Percentiles rank a stretch among this genome's conserved stretches.
Conservation (phyloP, 2,797 vertebrate species). For the Steatocranus sp. region DNA sequence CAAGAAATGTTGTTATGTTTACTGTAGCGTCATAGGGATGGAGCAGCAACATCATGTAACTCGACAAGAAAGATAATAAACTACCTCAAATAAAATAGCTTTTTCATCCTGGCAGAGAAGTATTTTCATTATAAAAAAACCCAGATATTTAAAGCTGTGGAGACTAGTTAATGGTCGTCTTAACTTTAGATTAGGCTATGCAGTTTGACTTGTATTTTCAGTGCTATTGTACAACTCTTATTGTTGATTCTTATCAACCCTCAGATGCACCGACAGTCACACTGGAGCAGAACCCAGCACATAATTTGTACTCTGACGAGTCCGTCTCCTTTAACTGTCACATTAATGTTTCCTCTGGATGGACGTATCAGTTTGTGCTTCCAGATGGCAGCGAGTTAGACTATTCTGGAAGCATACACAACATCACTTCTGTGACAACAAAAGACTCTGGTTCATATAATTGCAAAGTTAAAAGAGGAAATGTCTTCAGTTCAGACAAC, state of each 20-base stretch:
- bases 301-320: slow-evolving; percentile 36
- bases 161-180: not conserved
- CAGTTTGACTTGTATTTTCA: not conserved
- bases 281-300: slow-evolving; percentile 8
- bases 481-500: accelerated
- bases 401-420: not conserved
- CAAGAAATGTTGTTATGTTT: not conserved
- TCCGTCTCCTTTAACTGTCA: slow-evolving; percentile 45
- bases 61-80: not conserved
- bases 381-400: too few species aligned
- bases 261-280: slow-evolving; percentile 24
- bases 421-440: not conserved
- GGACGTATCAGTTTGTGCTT: slow-evolving; percentile 23
- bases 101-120: not conserved
- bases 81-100: not conserved
- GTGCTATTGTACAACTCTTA: not conserved
- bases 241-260: not conserved
- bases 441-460: slow-evolving; percentile 32
- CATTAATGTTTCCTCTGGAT: slow-evolving; percentile 49
- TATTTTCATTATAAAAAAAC: not conserved
- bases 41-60: accelerated
- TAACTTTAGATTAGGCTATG: not conserved
- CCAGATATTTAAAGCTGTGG: not conserved
- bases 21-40: not conserved
- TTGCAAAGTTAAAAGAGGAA: slow-evolving; percentile 30